Percentiles rank a stretch among this genome's conserved stretches.
Conservation (phyloP, 1,140 invertebrate species). For the Aphidius ervi region DNA sequence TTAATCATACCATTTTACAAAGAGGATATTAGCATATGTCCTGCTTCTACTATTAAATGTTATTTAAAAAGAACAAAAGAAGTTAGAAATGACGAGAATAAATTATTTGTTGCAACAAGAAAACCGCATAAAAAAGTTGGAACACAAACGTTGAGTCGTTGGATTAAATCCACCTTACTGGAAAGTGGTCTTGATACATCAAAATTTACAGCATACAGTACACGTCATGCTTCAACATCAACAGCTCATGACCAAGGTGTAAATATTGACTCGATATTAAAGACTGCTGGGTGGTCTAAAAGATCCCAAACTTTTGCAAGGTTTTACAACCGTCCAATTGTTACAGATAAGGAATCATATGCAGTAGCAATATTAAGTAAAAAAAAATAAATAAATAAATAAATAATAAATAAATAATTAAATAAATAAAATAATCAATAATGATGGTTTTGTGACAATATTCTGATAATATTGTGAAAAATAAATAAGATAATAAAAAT, state of each 20-base stretch:
- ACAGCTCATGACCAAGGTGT: conserved; percentile 25
- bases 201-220: conserved; percentile 29
- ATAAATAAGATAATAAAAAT: too few relatives aligned
- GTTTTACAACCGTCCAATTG: conserved; percentile 25
- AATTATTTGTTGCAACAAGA: conserved; percentile 20
- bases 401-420: background rate
- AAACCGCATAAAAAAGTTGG: conserved; percentile 20
- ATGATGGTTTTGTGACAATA: too few relatives aligned
- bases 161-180: conserved; percentile 20
- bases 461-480: too few relatives aligned
- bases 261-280: conserved; percentile 27
- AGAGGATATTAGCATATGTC: conserved; percentile 6
- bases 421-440: too few relatives aligned
- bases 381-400: conserved; percentile 8
- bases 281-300: conserved; percentile 32
- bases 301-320: conserved; percentile 18
- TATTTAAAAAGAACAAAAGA: conserved; percentile 18
- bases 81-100: conserved; percentile 5
- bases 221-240: conserved; percentile 33
- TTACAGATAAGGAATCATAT: conserved; percentile 9
- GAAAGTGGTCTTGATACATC: conserved; percentile 19
- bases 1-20: conserved; percentile 19
- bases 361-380: conserved; percentile 13
- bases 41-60: conserved; percentile 14
- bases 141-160: conserved; percentile 22